These are phyloP conservation scores for Alces alces DNA, from an alignment of 2,113 vertebrate species.

Conservation along the genomic window DNA sequence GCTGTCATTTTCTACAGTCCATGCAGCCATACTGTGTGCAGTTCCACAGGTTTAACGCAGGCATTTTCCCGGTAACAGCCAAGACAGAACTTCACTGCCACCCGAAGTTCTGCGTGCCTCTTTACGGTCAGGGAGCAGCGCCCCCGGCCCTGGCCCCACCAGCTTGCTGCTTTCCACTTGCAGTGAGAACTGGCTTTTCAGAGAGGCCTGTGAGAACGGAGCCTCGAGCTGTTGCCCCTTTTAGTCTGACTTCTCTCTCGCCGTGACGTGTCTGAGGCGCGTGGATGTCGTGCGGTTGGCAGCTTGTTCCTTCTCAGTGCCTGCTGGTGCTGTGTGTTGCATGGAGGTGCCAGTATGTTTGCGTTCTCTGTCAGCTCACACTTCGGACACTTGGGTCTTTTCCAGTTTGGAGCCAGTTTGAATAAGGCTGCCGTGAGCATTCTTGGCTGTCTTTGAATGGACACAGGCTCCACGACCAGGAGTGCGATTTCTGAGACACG, in stretches of 20 bases:
- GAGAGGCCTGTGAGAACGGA: background rate
- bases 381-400: background rate
- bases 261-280: background rate
- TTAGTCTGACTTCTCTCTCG: background rate
- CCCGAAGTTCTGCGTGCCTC: background rate
- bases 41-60: background rate
- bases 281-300: background rate
- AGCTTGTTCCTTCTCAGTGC: background rate
- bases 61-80: background rate
- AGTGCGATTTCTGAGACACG: too few species aligned
- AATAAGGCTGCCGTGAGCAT: background rate
- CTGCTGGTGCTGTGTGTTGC: background rate
- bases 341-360: background rate
- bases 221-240: background rate
- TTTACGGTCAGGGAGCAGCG: background rate
- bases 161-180: background rate
- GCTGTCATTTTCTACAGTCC: background rate
- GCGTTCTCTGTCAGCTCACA: background rate
- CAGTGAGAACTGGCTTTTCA: background rate
- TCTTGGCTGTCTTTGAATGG: background rate
- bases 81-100: background rate
- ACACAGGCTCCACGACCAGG: background rate
- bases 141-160: background rate
- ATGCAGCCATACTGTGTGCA: background rate
- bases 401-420: background rate